A percentile compares a stretch with the other conserved stretches of the same genome.
phyloP scores from a whole-genome alignment of 2,797 vertebrate genomes.

The Malurus leucopterus region DNA sequence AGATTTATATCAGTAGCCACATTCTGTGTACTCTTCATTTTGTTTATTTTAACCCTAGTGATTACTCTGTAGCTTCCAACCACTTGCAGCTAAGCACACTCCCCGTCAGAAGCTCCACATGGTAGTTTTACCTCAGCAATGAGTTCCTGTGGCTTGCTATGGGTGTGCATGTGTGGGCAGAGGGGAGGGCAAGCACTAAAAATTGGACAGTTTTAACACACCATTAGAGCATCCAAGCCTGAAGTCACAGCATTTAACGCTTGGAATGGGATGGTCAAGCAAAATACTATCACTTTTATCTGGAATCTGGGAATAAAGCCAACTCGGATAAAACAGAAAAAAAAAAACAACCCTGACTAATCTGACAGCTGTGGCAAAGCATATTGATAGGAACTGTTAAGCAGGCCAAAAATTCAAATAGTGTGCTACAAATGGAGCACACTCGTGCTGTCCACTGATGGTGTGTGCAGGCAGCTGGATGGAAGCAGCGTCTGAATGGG shows the following conservation, averaged over 20 bases:
- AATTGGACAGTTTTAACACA: conserved; percentile 64
- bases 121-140: conserved; percentile 23
- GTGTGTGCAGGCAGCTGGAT: not conserved
- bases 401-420: conserved; percentile 40
- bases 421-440: not conserved
- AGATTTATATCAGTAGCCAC: not conserved
- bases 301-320: conserved; percentile 72
- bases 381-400: conserved; percentile 31
- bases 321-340: conserved; percentile 51
- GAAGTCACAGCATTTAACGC: conserved; percentile 68
- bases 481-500: not conserved
- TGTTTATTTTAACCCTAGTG: not conserved
- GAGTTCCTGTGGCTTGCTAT: conserved; percentile 16
- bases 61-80: not conserved
- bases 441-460: not conserved
- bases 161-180: not conserved
- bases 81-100: conserved; percentile 13
- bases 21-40: not conserved
- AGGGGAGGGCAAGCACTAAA: conserved; percentile 33
- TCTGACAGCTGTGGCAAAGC: conserved; percentile 65
- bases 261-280: conserved; percentile 71
- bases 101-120: not conserved
- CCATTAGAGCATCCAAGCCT: conserved; percentile 67
- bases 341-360: conserved; percentile 21
- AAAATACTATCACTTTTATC: conserved; percentile 71